phyloP scores from a whole-genome alignment of 1,140 invertebrate species.

The Brachionus paranguensis region DNA sequence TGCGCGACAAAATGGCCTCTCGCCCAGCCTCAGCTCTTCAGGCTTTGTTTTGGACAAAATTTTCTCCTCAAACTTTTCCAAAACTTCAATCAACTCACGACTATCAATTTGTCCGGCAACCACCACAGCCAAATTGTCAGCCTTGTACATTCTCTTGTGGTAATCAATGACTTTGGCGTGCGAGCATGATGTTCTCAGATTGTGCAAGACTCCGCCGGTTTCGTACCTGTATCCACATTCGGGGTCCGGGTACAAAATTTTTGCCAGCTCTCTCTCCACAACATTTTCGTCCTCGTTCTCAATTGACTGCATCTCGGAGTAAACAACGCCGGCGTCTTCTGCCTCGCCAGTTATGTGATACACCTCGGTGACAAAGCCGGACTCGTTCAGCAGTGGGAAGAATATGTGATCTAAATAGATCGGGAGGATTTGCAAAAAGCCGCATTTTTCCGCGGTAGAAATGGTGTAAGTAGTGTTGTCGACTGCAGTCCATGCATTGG shows the following conservation, averaged over 20 bases:
- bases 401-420: slow-evolving; percentile 85
- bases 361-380: slow-evolving; percentile 78
- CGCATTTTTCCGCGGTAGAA: slow-evolving; percentile 74
- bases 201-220: slow-evolving; percentile 75
- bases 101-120: slow-evolving; percentile 73
- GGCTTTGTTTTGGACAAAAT: slow-evolving; percentile 66
- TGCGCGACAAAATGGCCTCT: slow-evolving; percentile 33
- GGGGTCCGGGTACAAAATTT: slow-evolving; percentile 67
- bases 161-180: slow-evolving; percentile 64
- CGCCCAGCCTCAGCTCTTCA: not conserved
- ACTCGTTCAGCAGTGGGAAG: slow-evolving; percentile 71
- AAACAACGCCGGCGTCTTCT: slow-evolving; percentile 81
- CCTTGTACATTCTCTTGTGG: slow-evolving; percentile 77
- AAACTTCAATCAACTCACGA: slow-evolving; percentile 67
- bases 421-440: slow-evolving; percentile 77
- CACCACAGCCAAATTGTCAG: slow-evolving; percentile 80
- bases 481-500: slow-evolving; percentile 71
- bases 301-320: slow-evolving; percentile 81
- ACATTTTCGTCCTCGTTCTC: slow-evolving; percentile 72
- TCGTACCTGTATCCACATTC: slow-evolving; percentile 75
- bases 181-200: slow-evolving; percentile 61
- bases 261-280: slow-evolving; percentile 61
- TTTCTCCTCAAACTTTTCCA: slow-evolving; percentile 70
- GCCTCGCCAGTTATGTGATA: slow-evolving; percentile 77
- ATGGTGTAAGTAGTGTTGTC: slow-evolving; percentile 85